Evolutionary conservation across 92 coral and sea anemone species (phyloP).

Genomic region (Nematostella vectensis): DNA sequence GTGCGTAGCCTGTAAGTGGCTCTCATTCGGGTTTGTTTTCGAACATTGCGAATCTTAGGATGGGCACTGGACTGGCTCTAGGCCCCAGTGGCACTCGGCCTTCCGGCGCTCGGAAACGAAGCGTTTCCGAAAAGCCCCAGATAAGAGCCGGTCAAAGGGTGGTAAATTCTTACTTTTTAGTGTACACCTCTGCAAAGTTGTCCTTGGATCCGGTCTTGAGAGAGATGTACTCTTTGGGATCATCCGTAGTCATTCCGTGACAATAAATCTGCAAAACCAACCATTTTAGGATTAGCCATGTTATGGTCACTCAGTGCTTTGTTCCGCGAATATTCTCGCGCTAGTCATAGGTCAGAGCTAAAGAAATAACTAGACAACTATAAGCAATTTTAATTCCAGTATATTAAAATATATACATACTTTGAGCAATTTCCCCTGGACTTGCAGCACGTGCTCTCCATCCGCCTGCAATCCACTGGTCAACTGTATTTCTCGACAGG

Average conservation of each 20-base stretch:
- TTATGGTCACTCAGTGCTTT: neutral
- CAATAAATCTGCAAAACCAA: conserved; percentile 67
- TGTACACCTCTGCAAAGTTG: conserved; percentile 87
- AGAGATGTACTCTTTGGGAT: conserved; percentile 79
- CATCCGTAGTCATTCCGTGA: conserved; percentile 79
- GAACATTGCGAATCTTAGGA: too few species aligned
- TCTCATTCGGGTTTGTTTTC: too few species aligned
- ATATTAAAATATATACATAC: conserved; percentile 14
- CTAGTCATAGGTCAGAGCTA: too few species aligned
- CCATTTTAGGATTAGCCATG: neutral
- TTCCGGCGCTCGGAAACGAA: neutral
- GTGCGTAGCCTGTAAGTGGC: too few species aligned
- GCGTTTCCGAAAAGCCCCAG: neutral
- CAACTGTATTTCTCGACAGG: conserved; percentile 79
- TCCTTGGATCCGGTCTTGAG: conserved; percentile 59
- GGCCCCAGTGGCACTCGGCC: too few species aligned
- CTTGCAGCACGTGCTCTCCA: conserved; percentile 62
- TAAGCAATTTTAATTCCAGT: neutral
- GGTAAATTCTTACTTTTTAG: conserved; percentile 56
- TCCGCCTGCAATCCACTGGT: conserved; percentile 70
- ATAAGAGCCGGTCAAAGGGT: neutral
- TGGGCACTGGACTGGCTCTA: too few species aligned
- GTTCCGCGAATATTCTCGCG: too few species aligned
- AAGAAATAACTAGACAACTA: too few species aligned
- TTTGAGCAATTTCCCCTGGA: conserved; percentile 62